Conservation (phyloP, 2,113 vertebrate genomes). For the Tautogolabrus adspersus region DNA sequence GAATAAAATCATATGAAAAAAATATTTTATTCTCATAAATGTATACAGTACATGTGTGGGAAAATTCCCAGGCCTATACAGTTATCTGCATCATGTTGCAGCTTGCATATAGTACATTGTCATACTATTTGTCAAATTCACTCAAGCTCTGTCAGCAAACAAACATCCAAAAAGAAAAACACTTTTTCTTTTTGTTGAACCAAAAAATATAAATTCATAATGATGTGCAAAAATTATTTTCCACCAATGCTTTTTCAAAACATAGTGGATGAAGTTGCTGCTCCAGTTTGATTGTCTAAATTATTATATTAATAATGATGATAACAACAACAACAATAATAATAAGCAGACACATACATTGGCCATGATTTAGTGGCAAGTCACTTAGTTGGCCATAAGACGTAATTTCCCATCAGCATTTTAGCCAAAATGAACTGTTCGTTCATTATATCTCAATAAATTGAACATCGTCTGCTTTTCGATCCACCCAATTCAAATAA, state of each 20-base stretch:
- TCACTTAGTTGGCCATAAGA: slow-evolving; percentile 57
- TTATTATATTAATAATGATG: slow-evolving; percentile 70
- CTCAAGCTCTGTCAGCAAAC: slow-evolving; percentile 66
- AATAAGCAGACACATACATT: slow-evolving; percentile 50
- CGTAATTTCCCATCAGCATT: slow-evolving; percentile 21
- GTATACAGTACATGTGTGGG: slow-evolving; percentile 77
- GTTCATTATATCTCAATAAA: slow-evolving; percentile 23
- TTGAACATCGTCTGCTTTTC: slow-evolving; percentile 18
- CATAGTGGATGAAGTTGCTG: slow-evolving; percentile 64
- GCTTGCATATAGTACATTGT: slow-evolving; percentile 72
- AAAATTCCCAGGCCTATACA: slow-evolving; percentile 53
- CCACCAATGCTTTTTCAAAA: slow-evolving; percentile 57
- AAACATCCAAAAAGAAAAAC: slow-evolving; percentile 49
- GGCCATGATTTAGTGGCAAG: slow-evolving; percentile 53
- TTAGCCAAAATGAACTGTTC: slow-evolving; percentile 27
- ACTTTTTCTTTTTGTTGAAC: slow-evolving; percentile 31
- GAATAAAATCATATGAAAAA: slow-evolving; percentile 69
- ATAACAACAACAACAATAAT: slow-evolving; percentile 50
- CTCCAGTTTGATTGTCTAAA: slow-evolving; percentile 83
- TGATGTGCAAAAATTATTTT: slow-evolving; percentile 72
- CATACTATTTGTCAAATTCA: slow-evolving; percentile 69
- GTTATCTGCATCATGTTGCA: slow-evolving; percentile 64
- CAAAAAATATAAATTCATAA: slow-evolving; percentile 70
- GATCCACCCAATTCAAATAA: slow-evolving; percentile 32
- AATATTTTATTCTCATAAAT: slow-evolving; percentile 85